These are phyloP conservation scores for Neodiprion virginianus DNA, from an alignment of 1,140 invertebrate genomes.

Conservation along the genomic window DNA sequence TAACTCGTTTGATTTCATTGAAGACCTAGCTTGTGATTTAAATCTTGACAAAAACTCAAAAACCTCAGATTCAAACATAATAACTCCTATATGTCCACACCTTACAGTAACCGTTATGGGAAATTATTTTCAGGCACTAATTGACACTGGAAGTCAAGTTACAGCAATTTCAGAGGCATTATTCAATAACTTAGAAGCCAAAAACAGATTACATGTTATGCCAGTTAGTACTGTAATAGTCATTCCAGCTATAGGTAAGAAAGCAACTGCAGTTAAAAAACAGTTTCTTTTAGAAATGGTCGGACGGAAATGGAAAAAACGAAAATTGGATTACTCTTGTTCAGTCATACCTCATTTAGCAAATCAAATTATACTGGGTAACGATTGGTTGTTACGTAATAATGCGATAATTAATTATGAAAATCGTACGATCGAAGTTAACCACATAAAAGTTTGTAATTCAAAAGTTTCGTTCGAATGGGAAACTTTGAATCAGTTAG, in stretches of 20 bases:
- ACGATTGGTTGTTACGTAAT: constrained; percentile 20
- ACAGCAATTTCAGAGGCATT: constrained; percentile 23
- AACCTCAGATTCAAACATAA: neutral
- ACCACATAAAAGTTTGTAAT: neutral
- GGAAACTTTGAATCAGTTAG: neutral
- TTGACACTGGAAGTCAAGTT: constrained; percentile 28
- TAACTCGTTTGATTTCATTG: constrained; percentile 18
- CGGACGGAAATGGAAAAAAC: neutral
- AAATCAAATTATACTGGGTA: constrained; percentile 21
- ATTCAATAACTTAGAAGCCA: constrained; percentile 1
- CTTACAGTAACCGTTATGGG: constrained; percentile 6
- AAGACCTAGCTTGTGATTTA: constrained; percentile 18
- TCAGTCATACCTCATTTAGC: constrained; percentile 21
- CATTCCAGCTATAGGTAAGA: constrained; percentile 18
- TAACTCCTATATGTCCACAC: constrained; percentile 7
- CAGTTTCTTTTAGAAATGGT: constrained; percentile 20
- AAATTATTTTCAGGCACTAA: constrained; percentile 15
- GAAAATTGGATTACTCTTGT: constrained; percentile 7
- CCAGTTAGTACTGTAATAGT: constrained; percentile 20
- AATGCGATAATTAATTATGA: constrained; percentile 1
- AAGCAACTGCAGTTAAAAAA: constrained; percentile 18
- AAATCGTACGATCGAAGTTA: constrained; percentile 9
- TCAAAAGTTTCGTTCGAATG: neutral
- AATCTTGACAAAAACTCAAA: constrained; percentile 8
- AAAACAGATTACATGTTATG: constrained; percentile 12